Base-by-base conservation (phyloP, 1,140 invertebrate genomes). In the Nautilus pompilius region DNA sequence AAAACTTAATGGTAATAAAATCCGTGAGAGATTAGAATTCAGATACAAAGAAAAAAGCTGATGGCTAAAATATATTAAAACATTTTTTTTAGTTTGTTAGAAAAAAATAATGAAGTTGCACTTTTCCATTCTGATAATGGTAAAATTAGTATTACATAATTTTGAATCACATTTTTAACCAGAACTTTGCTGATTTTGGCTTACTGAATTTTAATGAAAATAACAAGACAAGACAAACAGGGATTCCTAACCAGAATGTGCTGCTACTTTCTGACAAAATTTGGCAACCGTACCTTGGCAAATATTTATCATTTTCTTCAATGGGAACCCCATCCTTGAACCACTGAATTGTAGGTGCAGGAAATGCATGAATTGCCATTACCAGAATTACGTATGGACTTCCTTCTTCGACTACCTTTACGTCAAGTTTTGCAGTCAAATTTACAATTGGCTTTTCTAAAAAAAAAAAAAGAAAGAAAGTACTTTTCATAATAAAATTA, bases 331-430 rank as follows among this genome's bases (percentile, higher is more conserved):
- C 61, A 29, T 63, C 49, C 26, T 59, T 51, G 33, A 54, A 67
- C 66, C 66, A 67, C n/a, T 56, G 30, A 6, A 67, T 10, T 13
- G n/a, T 57, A 4, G 66, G 66, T 15, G 51, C 30, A 17, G 66
- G 66, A 29, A 60, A 67, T 8, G 66, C 55, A n/a, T 63, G 48
- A 22, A 67, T 51, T 2, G 13, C 28, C 46, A 67, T 53, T 20
- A 30, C 29, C 10, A 63, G n/a, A 28, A 56, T 57, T 8, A 45
- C 61, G 4, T 46, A n/a, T 32, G 63, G 36, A n/a, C 26, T 54
- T 29, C 51, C 33, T 22, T 41, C 51, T 13, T 26, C 45, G 0
- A 62, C 58, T 48, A 30, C 48, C 20, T 60, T 54, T 48, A 46
- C 53, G 3, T 59, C 36, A 28, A n/a, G n/a, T 3, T 17, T 24